phyloP scores from a whole-genome alignment of 2,888 invertebrate genomes.

The Cryptophagus acutangulus region DNA sequence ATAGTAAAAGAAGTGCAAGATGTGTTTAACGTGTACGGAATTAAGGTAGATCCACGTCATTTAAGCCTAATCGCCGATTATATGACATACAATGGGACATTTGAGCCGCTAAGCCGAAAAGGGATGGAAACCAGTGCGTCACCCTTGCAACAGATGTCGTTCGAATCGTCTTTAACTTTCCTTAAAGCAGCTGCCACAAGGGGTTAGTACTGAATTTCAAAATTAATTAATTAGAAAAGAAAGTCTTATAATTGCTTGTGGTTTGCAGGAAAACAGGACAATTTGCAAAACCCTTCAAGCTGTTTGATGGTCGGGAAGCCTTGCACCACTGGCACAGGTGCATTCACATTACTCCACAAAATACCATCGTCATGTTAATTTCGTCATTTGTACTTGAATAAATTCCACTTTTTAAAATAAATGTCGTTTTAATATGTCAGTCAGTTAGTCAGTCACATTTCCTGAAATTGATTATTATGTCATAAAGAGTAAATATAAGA shows the following conservation, averaged over 20 bases:
- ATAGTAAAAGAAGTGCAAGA: conserved; percentile 92
- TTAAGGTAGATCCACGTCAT: conserved; percentile 91
- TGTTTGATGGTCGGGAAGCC: conserved; percentile 83
- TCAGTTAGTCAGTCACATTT: too few species aligned
- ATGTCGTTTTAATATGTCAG: too few species aligned
- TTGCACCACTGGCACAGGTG: conserved; percentile 77
- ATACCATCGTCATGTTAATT: conserved; percentile 15
- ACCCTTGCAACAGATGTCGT: conserved; percentile 96
- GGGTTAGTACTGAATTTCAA: conserved; percentile 52
- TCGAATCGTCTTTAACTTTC: conserved; percentile 88
- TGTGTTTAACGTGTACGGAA: conserved; percentile 96
- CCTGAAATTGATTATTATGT: too few species aligned
- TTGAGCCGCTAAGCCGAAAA: conserved; percentile 82
- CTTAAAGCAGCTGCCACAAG: conserved; percentile 69
- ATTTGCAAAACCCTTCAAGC: conserved; percentile 77
- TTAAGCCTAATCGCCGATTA: conserved; percentile 91
- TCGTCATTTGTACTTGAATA: too few species aligned
- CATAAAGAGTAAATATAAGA: too few species aligned
- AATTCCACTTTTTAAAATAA: too few species aligned
- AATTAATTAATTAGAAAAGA: background rate
- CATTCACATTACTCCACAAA: conserved; percentile 51
- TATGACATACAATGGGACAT: conserved; percentile 92
- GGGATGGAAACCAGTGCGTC: conserved; percentile 90
- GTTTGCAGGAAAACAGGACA: conserved; percentile 65
- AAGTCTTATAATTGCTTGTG: too few species aligned